These are phyloP conservation scores for Drusus annulatus DNA, from an alignment of 1,140 invertebrate species.

Conservation along the genomic window DNA sequence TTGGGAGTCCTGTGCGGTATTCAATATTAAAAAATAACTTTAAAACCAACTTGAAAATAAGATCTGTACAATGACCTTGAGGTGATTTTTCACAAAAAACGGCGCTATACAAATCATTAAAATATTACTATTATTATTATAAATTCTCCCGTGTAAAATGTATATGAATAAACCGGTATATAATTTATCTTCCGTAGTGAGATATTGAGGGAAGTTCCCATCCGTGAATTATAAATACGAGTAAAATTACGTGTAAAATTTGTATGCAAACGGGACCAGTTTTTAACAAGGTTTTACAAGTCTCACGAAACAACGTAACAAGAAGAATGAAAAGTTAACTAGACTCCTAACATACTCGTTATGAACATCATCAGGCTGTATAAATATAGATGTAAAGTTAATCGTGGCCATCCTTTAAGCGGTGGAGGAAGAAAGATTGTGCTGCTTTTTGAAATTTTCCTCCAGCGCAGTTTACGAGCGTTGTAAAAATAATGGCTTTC, in stretches of 20 bases:
- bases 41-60: too few species aligned
- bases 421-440: constrained; percentile 13
- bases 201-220: constrained; percentile 34
- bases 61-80: too few species aligned
- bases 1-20: too few species aligned
- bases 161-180: too few species aligned
- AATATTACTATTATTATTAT: too few species aligned
- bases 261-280: constrained; percentile 51
- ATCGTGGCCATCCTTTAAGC: constrained; percentile 20
- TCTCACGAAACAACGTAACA: constrained; percentile 42
- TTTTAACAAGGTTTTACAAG: constrained; percentile 58
- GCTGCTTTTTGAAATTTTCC: constrained; percentile 42
- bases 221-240: constrained; percentile 55
- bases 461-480: constrained; percentile 47
- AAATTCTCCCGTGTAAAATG: too few species aligned
- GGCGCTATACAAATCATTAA: too few species aligned
- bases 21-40: too few species aligned
- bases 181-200: not conserved
- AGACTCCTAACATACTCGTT: constrained; percentile 56
- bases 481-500: constrained; percentile 50
- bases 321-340: constrained; percentile 54
- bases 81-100: too few species aligned
- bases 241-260: constrained; percentile 56
- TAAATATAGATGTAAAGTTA: constrained; percentile 57
- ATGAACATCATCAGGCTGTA: constrained; percentile 54